These are phyloP conservation scores for Drosophila falleni DNA, from an alignment of 2,888 invertebrate genomes.

Conservation along the genomic window DNA sequence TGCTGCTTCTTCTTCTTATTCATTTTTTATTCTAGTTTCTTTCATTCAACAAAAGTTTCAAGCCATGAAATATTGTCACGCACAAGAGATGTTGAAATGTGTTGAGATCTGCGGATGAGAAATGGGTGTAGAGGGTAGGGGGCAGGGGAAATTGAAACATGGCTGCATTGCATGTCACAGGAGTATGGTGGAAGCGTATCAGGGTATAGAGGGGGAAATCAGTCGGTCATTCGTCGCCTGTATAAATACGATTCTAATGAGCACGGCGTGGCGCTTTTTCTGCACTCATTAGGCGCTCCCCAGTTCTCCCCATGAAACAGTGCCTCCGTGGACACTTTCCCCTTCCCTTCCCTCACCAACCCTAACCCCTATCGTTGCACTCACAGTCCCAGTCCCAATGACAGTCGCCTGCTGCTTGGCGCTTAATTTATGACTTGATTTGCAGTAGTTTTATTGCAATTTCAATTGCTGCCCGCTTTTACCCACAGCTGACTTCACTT, in stretches of 20 bases:
- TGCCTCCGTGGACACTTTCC: background rate
- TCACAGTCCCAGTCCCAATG: slow-evolving; percentile 1
- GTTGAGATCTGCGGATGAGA: slow-evolving; percentile 10
- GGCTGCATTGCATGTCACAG: slow-evolving; percentile 13
- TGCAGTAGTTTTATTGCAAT: slow-evolving; percentile 48
- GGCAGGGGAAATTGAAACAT: slow-evolving; percentile 12
- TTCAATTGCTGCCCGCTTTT: slow-evolving; percentile 20
- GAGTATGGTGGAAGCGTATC: background rate
- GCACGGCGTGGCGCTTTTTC: slow-evolving; percentile 48
- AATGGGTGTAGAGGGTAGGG: background rate
- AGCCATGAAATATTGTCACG: slow-evolving; percentile 73
- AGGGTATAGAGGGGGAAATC: slow-evolving; percentile 3
- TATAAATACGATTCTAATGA: slow-evolving; percentile 64
- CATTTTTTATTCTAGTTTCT: slow-evolving; percentile 21
- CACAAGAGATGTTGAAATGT: slow-evolving; percentile 43
- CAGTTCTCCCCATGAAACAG: background rate
- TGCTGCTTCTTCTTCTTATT: slow-evolving; percentile 2
- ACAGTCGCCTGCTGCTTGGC: slow-evolving; percentile 42
- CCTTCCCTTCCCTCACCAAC: background rate
- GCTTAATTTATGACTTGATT: slow-evolving; percentile 64
- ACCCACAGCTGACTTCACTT: slow-evolving; percentile 47
- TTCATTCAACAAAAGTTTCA: slow-evolving; percentile 45
- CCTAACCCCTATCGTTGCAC: no score
- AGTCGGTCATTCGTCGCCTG: slow-evolving; percentile 51
- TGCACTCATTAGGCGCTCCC: slow-evolving; percentile 51